These are phyloP conservation scores for Neopelma chrysocephalum DNA, from an alignment of 2,797 vertebrate genomes.

Conservation along the genomic window DNA sequence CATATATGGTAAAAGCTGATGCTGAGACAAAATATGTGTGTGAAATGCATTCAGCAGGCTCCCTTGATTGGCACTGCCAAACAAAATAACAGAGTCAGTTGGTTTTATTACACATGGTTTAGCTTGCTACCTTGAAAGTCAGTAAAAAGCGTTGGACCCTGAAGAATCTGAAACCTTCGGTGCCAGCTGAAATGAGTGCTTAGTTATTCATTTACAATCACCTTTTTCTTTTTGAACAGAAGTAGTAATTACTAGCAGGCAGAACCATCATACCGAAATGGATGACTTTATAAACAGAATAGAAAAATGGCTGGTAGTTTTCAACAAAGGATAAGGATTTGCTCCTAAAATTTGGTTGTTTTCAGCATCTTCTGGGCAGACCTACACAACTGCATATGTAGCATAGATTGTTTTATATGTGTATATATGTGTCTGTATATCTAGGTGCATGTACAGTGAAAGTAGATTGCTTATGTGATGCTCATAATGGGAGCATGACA, in stretches of 20 bases:
- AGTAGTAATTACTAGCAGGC: background rate
- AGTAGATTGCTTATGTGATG: background rate
- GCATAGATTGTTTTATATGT: background rate
- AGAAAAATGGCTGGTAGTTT: background rate
- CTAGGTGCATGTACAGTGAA: background rate
- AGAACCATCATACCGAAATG: background rate
- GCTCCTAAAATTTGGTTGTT: background rate
- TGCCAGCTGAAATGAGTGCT: background rate
- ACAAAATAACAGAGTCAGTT: background rate
- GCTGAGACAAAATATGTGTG: background rate
- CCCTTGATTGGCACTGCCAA: background rate
- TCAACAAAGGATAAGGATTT: background rate
- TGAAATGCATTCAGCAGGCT: background rate
- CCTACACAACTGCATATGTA: background rate
- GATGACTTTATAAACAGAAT: background rate
- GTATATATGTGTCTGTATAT: rapidly evolving
- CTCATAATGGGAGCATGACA: background rate
- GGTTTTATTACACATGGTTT: background rate
- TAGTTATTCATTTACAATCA: background rate
- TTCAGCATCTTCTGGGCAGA: background rate
- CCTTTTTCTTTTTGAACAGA: background rate
- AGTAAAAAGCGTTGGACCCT: background rate
- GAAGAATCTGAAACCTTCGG: background rate
- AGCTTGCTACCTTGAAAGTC: background rate
- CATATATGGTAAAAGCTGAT: background rate